Evolutionary conservation across 2,888 invertebrate genomes (phyloP), one percentile per base, ranked within the genome.

Genomic region (Galerucella calmariensis): DNA sequence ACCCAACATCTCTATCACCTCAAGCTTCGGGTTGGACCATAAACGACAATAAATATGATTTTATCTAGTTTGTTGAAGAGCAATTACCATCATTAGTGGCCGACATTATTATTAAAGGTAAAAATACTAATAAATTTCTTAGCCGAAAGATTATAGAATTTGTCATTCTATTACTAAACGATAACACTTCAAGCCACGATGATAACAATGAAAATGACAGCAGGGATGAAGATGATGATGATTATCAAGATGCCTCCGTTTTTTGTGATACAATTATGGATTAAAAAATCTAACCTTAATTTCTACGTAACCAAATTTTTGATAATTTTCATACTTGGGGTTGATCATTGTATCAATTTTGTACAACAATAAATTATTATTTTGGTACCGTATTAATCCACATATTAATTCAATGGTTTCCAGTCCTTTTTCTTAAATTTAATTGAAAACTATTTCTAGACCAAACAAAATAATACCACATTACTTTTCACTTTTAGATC

Each of bases 41-140:
- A 41, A 72, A 72, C 35, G 67, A 75, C 69, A 62, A 78, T 71
- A 80, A 77, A 79, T 78, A 77, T 78, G 76, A 78, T 77, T 78
- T 80, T 67, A 58, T 79, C 69, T 80, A 79, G 78, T 79, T 79
- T 74, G 70, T 76, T 62, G 78, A 75, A 72, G 77, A 79, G 35
- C 78, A 80, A 76, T 79, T 79, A 72, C 78, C 79, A 73, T 79
- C 78, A 53, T 75, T 48, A 73, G 74, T 79, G 75, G 77, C 77
- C 20, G 75, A 78, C 67, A 67, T 76, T 73, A 71, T 78, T 73
- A 71, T 74, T 69, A 51, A 70, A 77, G 53, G 53, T 56, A 16
- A 56, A 77, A 48, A 53, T 62, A 72, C 10, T 59, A 65, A 68
- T 69, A 70, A 24, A 75, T 48, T 44, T 16, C 56, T 56, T n/a